Percentiles rank a stretch among this genome's conserved stretches.
Evolutionary conservation across 2,888 invertebrate genomes (phyloP).

Genomic region (Caradrina kadenii): DNA sequence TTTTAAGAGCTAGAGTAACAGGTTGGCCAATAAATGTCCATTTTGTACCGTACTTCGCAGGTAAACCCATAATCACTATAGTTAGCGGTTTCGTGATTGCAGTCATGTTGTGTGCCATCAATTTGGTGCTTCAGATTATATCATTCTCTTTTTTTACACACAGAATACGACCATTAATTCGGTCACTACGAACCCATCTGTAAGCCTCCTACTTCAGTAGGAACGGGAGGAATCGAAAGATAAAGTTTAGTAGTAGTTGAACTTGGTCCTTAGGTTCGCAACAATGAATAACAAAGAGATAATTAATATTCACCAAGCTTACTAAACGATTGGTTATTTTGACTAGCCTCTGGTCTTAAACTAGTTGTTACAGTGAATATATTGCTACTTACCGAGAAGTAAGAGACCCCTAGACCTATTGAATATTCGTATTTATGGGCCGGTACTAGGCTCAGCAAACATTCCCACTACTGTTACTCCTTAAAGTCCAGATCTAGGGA

Average conservation of each 20-base stretch:
- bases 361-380: neutral
- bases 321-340: neutral
- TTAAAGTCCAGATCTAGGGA: constrained; percentile 17
- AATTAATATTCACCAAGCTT: neutral
- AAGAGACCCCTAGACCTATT: neutral
- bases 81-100: constrained; percentile 31
- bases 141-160: neutral
- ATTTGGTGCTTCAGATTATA: neutral
- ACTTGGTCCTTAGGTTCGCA: neutral
- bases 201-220: neutral
- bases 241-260: neutral
- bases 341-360: neutral
- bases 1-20: constrained; percentile 39
- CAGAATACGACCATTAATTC: neutral
- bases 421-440: neutral
- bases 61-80: constrained; percentile 32
- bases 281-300: no score
- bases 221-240: neutral
- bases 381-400: constrained; percentile 1
- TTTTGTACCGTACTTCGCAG: constrained; percentile 16
- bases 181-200: neutral
- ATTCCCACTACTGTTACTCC: neutral
- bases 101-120: constrained; percentile 3
- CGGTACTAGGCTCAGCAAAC: constrained; percentile 5
- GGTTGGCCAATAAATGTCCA: constrained; percentile 23